Conservation (phyloP, 2,113 vertebrate species). For the Thunnus thynnus region DNA sequence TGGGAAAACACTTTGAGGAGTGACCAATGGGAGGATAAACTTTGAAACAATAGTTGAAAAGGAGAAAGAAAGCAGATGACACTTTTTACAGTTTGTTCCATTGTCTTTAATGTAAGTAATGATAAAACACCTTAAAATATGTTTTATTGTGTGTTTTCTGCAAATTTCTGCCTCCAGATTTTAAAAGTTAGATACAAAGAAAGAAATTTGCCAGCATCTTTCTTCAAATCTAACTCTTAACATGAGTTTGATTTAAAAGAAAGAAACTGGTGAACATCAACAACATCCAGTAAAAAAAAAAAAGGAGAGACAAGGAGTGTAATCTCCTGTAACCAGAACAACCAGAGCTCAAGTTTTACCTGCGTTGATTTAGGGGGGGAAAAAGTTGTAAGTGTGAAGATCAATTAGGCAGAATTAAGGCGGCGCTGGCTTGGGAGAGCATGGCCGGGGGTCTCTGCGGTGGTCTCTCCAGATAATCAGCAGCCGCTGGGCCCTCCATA, state of each 20-base stretch:
- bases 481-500: constrained; percentile 60
- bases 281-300: not conserved
- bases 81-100: too few species aligned
- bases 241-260: not conserved
- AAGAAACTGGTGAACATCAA: constrained; percentile 6
- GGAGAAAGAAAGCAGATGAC: too few species aligned
- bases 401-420: constrained; percentile 56
- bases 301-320: not conserved
- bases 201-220: too few species aligned
- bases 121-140: too few species aligned
- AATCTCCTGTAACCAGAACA: constrained; percentile 36
- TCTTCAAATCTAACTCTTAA: too few species aligned
- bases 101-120: too few species aligned
- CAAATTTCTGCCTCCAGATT: too few species aligned
- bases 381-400: constrained; percentile 48
- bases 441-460: constrained; percentile 65
- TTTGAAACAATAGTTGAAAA: too few species aligned
- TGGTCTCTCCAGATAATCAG: constrained; percentile 77
- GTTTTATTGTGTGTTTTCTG: too few species aligned
- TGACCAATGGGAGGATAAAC: too few species aligned
- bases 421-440: constrained; percentile 38
- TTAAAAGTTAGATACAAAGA: too few species aligned
- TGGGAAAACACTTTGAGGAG: too few species aligned
- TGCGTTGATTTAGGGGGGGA: constrained; percentile 18
- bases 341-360: constrained; percentile 13